Evolutionary conservation across 2,113 vertebrate species (phyloP), one percentile per base, ranked within the genome.

Genomic region (Ursus arctos): DNA sequence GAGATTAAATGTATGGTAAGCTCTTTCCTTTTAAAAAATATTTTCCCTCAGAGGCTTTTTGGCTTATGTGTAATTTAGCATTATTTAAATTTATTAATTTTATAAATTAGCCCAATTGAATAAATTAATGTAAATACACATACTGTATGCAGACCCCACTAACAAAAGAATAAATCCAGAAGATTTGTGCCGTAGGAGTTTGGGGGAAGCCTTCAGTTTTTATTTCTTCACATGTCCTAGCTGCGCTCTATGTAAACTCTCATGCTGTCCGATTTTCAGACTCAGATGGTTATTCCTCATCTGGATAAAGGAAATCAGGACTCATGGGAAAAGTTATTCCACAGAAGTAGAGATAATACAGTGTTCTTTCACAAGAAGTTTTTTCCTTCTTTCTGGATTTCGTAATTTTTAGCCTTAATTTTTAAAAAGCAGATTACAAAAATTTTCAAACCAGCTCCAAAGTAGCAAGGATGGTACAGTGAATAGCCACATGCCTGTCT

Each of bases 331-430:
- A 26, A n/a, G 40, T 28, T 31, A 21, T 15, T 85, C 74, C 49
- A 21, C 1, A 26, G 6, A 85, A 15, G 21, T 43, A 0, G 40
- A 7, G 40, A 26, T 36, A 24, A 14, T 36, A 15, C 40, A 49
- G 31, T 67, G 40, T 12, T 79, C 49, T 49, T 61, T 82, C 59
- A 49, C 15, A 65, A 74, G 16, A 57, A 59, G 13, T 69, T n/a
- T 79, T 89, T 59, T 26, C 33, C 7, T 89, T 14, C 57, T 51
- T 43, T 51, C 10, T 55, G 18, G 67, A 47, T 82, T 93, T 79
- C 57, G 11, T 40, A 26, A 61, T 72, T 88, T 91, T 72, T 57
- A 72, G 22, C 43, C 79, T 67, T 90, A 31, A 86, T 40, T 81
- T 90, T 47, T 55, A 8, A 16, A 88, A 82, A 53, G 18, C 21